Evolutionary conservation across 2,888 invertebrate genomes (phyloP).

Genomic region (Himalopsyche tibetana): DNA sequence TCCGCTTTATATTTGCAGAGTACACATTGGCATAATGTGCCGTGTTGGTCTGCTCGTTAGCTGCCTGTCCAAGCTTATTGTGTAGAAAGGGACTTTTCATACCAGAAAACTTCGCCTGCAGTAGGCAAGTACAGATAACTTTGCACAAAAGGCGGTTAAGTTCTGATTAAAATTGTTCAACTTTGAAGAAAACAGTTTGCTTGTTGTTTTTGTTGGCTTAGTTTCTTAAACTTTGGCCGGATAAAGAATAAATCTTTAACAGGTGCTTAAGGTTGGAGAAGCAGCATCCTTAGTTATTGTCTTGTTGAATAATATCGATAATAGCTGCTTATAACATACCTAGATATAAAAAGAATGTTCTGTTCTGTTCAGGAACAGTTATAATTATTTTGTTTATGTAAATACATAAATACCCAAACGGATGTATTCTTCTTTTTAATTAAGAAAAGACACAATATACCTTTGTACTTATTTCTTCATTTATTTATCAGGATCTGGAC

Average conservation of each 20-base stretch:
- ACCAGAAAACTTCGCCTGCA: not conserved
- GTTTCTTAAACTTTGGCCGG: not conserved
- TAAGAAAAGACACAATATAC: too few species aligned
- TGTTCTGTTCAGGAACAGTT: too few species aligned
- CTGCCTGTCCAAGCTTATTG: not conserved
- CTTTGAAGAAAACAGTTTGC: not conserved
- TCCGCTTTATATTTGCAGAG: too few species aligned
- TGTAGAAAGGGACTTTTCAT: not conserved
- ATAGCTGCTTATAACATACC: too few species aligned
- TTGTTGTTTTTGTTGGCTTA: slow-evolving; percentile 16
- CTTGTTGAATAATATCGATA: too few species aligned
- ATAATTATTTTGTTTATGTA: too few species aligned
- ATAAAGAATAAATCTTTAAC: slow-evolving; percentile 2
- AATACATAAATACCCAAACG: too few species aligned
- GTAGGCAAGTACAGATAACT: not conserved
- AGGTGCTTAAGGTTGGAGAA: not conserved
- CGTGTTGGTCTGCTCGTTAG: not conserved
- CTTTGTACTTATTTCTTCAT: too few species aligned
- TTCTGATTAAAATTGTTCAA: slow-evolving; percentile 23
- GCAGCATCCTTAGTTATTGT: too few species aligned
- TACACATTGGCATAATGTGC: not conserved
- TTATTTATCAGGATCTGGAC: too few species aligned
- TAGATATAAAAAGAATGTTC: too few species aligned
- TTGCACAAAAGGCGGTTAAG: slow-evolving; percentile 8
- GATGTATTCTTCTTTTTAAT: too few species aligned